Conservation (phyloP, 92 coral and sea anemone species). For the Actinostola sp. region DNA sequence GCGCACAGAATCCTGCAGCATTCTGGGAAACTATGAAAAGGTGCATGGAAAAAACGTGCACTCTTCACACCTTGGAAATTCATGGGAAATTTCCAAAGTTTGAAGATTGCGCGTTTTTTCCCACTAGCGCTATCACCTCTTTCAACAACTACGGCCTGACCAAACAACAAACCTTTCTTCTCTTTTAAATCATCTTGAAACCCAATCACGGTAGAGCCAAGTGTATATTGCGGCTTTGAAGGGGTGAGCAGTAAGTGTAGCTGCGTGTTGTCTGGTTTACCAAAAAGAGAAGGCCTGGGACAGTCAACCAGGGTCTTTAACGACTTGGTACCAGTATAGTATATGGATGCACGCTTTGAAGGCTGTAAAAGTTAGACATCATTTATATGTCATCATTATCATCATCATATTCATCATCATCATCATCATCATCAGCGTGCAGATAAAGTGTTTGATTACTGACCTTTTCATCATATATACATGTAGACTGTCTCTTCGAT, state of each 20-base stretch:
- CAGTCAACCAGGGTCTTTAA: background rate
- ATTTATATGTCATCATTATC: background rate
- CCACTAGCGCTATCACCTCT: too few species aligned
- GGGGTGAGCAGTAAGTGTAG: background rate
- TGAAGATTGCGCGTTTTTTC: too few species aligned
- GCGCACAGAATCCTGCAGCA: too few species aligned
- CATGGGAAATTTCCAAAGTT: too few species aligned
- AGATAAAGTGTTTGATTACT: background rate
- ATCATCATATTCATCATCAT: too few species aligned
- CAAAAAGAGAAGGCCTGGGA: slow-evolving; percentile 14
- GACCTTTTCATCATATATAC: slow-evolving; percentile 23
- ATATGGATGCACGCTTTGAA: slow-evolving; percentile 37
- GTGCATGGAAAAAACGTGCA: too few species aligned
- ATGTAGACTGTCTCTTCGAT: slow-evolving; percentile 8
- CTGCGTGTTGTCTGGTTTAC: background rate
- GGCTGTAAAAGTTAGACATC: slow-evolving; percentile 1
- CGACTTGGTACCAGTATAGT: slow-evolving; percentile 33
- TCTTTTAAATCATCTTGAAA: slow-evolving; percentile 4
- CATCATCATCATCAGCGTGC: too few species aligned
- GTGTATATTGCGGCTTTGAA: slow-evolving; percentile 12
- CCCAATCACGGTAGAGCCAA: slow-evolving; percentile 35
- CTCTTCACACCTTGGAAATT: too few species aligned
- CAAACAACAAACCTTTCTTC: slow-evolving; percentile 24
- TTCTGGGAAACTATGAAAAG: too few species aligned
- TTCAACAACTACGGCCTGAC: too few species aligned